Evolutionary conservation across 2,797 vertebrate species (phyloP), one percentile per base, ranked within the genome.

Genomic region (Tympanoctomys barrerae): DNA sequence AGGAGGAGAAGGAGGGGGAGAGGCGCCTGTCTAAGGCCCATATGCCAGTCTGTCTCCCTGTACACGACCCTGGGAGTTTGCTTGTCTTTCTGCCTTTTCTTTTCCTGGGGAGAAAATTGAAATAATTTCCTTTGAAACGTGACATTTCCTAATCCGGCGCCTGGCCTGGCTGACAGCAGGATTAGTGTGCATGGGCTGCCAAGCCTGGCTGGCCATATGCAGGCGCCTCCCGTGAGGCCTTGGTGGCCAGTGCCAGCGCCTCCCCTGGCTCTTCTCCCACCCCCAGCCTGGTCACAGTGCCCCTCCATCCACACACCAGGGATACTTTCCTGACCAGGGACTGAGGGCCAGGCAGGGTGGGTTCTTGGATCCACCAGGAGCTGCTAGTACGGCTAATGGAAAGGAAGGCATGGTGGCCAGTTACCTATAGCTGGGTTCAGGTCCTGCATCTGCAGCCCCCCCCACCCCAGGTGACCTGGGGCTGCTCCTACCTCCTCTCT

Each of bases 61-160:
- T 39, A 52, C n/a, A 12, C 0, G 75, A 90, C 95, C 95, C 91
- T 59, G 78, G 87, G 95, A 90, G 94, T 91, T 95, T 83, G 94
- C 97, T 96, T 95, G 96, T 96, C 95, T 97, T 93, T 96, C 91
- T 97, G 97, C 71, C 91, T 97, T 94, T 97, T 97, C 75, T 90
- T 83, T 95, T 97, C 94, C 92, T 92, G 92, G 96, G 85, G 88
- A 96, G 94, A 96, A 97, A 98, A 95, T 95, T 96, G 96, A 97
- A 97, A 97, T 96, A 96, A 95, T 95, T 98, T 97, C 93, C 95
- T 98, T 97, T 96, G 97, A 98, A 97, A 97, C 36, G 33, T 98
- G 97, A 97, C 97, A 97, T 98, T 97, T 97, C 87, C 94, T 97
- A 97, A 97, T 97, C 97, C 75, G 26, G 87, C 57, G 5, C 95